Conservation (phyloP, 2,797 vertebrate species). For the Enteromius anoplus region DNA sequence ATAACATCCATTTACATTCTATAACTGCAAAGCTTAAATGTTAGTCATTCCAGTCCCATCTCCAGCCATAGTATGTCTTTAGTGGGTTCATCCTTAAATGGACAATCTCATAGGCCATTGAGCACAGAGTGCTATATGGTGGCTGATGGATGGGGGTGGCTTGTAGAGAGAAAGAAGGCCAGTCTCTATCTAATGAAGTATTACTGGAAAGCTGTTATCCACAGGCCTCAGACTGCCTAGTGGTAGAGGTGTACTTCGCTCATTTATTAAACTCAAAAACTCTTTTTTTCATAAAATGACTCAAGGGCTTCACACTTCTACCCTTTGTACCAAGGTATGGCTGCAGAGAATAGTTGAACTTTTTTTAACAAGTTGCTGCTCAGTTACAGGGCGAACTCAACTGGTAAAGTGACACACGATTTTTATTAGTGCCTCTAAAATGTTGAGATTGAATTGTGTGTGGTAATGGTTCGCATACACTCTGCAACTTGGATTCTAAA, state of each 20-base stretch:
- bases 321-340: constrained; percentile 37
- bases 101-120: constrained; percentile 58
- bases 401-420: constrained; percentile 20
- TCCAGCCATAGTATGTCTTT: constrained; percentile 49
- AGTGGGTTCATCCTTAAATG: constrained; percentile 50
- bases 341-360: constrained; percentile 22
- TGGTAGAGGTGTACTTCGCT: constrained; percentile 1
- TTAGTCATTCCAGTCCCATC: constrained; percentile 10
- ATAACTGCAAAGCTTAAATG: constrained; percentile 9
- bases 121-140: constrained; percentile 48
- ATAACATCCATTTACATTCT: neutral
- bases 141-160: constrained; percentile 52
- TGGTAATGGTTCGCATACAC: constrained; percentile 4
- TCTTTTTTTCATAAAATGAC: constrained; percentile 15
- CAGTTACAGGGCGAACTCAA: constrained; percentile 40
- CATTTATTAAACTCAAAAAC: constrained; percentile 39
- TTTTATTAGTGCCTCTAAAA: constrained; percentile 24
- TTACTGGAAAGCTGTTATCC: constrained; percentile 51
- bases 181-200: constrained; percentile 55
- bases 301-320: constrained; percentile 17
- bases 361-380: constrained; percentile 35
- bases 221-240: constrained; percentile 19
- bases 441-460: neutral
- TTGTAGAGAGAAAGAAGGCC: constrained; percentile 51
- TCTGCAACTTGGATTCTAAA: constrained; percentile 26